Evolutionary conservation across 35 echinoderm and acorn worm species (phyloP).

Genomic region (Lytechinus pictus): DNA sequence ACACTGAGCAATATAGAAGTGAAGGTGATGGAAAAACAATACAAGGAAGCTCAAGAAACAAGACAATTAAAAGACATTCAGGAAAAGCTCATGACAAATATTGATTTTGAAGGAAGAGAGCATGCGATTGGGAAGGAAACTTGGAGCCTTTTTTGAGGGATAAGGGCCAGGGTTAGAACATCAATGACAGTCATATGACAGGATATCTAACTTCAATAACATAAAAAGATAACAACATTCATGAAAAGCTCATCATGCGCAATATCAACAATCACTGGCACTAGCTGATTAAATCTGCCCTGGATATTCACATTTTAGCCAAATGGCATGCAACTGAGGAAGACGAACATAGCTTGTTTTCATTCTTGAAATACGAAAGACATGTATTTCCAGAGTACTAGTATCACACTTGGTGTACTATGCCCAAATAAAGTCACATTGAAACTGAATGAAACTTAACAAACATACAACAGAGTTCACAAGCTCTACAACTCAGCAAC

Average conservation of each 20-base stretch:
- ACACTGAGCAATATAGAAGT: background rate
- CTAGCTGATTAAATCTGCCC: background rate
- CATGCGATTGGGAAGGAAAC: background rate
- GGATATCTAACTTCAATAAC: background rate
- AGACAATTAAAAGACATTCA: background rate
- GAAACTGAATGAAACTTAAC: background rate
- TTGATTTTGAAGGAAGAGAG: background rate
- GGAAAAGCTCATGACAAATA: background rate
- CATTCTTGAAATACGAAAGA: background rate
- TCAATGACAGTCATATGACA: background rate
- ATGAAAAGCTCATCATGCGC: background rate
- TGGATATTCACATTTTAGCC: background rate
- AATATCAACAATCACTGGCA: background rate
- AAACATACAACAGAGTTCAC: too few relatives aligned
- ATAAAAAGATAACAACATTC: background rate
- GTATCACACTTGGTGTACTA: background rate
- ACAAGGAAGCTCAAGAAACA: background rate
- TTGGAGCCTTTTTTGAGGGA: background rate
- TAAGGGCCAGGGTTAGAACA: conserved; percentile 9
- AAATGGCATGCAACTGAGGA: background rate
- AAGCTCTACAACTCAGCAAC: too few relatives aligned
- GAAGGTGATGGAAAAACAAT: background rate
- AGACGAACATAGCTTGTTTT: background rate
- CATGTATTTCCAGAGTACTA: background rate
- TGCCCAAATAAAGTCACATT: background rate